Percentiles rank a stretch among this genome's conserved stretches.
Conservation (phyloP, 2,888 invertebrate species). For the Ormyrus pomaceus region DNA sequence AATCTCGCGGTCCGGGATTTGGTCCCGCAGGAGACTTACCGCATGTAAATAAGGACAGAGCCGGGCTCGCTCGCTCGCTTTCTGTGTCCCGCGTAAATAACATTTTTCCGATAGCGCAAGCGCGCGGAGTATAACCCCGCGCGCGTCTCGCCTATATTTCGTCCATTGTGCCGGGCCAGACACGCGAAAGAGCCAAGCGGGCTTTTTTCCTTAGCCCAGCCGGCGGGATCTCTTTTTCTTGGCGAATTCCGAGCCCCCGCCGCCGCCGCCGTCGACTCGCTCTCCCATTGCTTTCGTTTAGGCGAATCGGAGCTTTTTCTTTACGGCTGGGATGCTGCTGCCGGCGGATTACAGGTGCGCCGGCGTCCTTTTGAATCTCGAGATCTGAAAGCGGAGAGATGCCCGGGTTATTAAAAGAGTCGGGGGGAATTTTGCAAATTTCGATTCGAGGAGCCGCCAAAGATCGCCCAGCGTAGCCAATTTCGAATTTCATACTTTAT, state of each 20-base stretch:
- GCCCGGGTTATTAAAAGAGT: too few relatives aligned
- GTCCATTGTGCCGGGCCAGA: slow-evolving; percentile 50
- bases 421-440: too few relatives aligned
- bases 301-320: slow-evolving; percentile 1
- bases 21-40: slow-evolving; percentile 76
- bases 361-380: not conserved
- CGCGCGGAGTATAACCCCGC: slow-evolving; percentile 62
- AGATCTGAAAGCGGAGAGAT: not conserved
- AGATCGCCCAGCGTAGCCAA: too few relatives aligned
- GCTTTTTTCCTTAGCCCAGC: slow-evolving; percentile 7
- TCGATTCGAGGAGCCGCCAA: too few relatives aligned
- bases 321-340: not conserved
- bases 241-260: not conserved
- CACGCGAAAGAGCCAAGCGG: slow-evolving; percentile 33
- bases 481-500: not conserved
- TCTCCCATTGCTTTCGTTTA: not conserved
- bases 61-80: slow-evolving; percentile 60
- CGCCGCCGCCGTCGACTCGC: not conserved
- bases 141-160: slow-evolving; percentile 50
- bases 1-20: slow-evolving; percentile 73
- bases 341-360: too few relatives aligned
- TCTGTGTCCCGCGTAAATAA: slow-evolving; percentile 72
- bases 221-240: too few relatives aligned
- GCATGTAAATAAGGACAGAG: slow-evolving; percentile 76
- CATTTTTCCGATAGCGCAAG: slow-evolving; percentile 73